Evolutionary conservation across 2,113 vertebrate species (phyloP), one percentile per base, ranked within the genome.

Genomic region (Leucosticte australis): DNA sequence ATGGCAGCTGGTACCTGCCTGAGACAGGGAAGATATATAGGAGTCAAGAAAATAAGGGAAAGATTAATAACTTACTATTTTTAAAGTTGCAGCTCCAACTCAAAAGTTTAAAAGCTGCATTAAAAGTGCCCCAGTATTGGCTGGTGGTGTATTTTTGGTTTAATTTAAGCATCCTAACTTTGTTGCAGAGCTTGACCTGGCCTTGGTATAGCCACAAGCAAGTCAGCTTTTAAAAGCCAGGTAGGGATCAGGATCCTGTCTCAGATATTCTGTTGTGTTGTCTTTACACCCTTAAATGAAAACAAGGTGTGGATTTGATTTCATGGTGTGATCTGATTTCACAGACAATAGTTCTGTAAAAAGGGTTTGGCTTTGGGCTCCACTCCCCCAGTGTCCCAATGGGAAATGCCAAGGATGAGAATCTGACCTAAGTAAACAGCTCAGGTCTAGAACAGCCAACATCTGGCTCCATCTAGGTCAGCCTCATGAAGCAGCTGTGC

Each of bases 1-100:
- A 65, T 57, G 71, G 75, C 96, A 94, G 91, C 96, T 83, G 94
- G 92, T 89, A 87, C 93, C 92, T 84, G 94, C 83, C 92, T 89
- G 47, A 6, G 3, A 64, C 64, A 19, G 78, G 33, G 53, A 44
- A 60, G 89, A 90, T 46, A 41, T 37, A 20, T 59, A 41, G 93
- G 80, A 88, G 78, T 79, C 88, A 64, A 70, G 92, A 60, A 95
- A 83, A 84, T 3, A 76, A 39, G 81, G 46, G n/a, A 15, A 84
- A 67, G 84, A 96, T 64, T 24, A 93, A 90, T 84, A 81, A 84
- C 83, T 92, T 90, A 10, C 96, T 96, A 74, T 88, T 95, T 96
- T 94, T 84, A 91, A 96, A 96, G 82, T 77, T 94, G 79, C 68
- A 71, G 77, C 70, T 94, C 84, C 89, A 75, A 92, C 89, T 77